Percentiles rank a stretch among this genome's conserved stretches.
phyloP scores from a whole-genome alignment of 2,113 vertebrate species.

The Brachirus orientalis region DNA sequence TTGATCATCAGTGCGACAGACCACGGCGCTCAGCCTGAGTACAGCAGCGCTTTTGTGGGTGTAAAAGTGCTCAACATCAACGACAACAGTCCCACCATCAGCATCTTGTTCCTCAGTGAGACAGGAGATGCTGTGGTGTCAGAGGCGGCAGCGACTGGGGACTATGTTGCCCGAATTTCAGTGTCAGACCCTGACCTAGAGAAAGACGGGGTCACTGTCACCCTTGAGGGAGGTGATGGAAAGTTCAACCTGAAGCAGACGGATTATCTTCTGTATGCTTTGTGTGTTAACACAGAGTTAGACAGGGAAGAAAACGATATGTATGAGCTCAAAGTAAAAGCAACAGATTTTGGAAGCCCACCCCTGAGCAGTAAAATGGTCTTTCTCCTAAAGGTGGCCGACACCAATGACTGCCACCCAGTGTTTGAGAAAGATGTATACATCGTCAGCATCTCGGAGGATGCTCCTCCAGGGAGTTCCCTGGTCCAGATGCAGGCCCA shows the following conservation, averaged over 20 bases:
- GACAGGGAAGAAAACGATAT: conserved; percentile 86
- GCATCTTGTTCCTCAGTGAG: conserved; percentile 88
- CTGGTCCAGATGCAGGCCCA: conserved; percentile 83
- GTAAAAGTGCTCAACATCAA: conserved; percentile 89
- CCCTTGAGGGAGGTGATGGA: conserved; percentile 79
- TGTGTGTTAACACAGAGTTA: conserved; percentile 84
- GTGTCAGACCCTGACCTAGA: conserved; percentile 88
- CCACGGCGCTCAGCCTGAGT: conserved; percentile 85
- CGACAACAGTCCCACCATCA: conserved; percentile 88
- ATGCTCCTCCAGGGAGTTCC: conserved; percentile 80
- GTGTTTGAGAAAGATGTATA: conserved; percentile 81
- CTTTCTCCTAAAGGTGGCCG: conserved; percentile 82
- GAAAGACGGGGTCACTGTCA: conserved; percentile 62
- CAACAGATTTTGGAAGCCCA: conserved; percentile 84
- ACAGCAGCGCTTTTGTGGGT: conserved; percentile 84
- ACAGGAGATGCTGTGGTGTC: conserved; percentile 83
- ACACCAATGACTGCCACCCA: conserved; percentile 88
- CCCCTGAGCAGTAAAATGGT: conserved; percentile 78
- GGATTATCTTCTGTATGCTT: conserved; percentile 83
- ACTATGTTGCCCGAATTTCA: conserved; percentile 89
- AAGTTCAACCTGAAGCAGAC: conserved; percentile 81
- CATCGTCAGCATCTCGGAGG: conserved; percentile 81
- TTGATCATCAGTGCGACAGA: conserved; percentile 88
- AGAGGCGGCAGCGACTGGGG: conserved; percentile 83
- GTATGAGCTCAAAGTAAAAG: conserved; percentile 84